Percentiles rank a stretch among this genome's conserved stretches.
Conservation (phyloP, 2,888 invertebrate genomes). For the Cataglyphis cursor region DNA sequence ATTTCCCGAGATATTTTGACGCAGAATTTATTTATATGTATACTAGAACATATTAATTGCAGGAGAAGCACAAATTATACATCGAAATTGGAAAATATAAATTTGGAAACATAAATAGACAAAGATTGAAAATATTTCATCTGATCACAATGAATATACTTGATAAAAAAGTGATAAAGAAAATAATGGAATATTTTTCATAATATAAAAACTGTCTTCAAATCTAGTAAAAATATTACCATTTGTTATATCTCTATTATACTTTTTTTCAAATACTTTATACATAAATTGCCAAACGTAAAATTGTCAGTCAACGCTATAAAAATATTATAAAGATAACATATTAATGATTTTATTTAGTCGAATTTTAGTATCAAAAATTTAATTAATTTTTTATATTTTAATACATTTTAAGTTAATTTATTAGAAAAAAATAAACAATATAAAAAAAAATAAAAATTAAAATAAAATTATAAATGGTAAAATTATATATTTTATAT, state of each 20-base stretch:
- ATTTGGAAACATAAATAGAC: neutral
- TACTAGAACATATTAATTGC: neutral
- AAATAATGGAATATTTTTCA: neutral
- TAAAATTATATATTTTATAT: neutral
- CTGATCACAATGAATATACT: neutral
- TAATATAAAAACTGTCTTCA: neutral
- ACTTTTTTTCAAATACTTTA: neutral
- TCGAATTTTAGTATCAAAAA: neutral
- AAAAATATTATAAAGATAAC: neutral
- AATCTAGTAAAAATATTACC: neutral
- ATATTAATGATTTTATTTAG: neutral
- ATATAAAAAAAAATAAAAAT: neutral
- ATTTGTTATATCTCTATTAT: neutral
- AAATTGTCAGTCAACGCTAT: neutral
- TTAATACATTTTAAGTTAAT: neutral
- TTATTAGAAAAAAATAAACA: neutral
- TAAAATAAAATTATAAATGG: neutral
- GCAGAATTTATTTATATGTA: neutral
- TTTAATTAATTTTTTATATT: no score
- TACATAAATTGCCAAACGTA: neutral
- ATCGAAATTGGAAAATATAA: neutral
- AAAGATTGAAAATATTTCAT: neutral
- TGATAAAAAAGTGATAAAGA: neutral
- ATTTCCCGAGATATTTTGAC: neutral
- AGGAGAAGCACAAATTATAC: neutral